Base-by-base conservation (phyloP, 2,888 invertebrate genomes). In the Strigamia maritima region DNA sequence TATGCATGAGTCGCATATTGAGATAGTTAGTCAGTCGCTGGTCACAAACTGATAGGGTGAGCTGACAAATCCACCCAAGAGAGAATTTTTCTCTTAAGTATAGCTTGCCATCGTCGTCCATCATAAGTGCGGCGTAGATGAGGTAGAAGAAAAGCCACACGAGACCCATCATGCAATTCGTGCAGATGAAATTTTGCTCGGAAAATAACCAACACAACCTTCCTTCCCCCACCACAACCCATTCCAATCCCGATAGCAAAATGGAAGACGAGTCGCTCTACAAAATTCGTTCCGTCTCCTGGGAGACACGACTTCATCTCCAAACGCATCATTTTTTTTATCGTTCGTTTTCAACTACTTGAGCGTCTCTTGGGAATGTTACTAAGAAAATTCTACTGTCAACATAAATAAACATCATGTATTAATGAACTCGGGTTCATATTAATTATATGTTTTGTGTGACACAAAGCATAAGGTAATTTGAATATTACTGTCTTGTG, bases 181-280 rank as follows among this genome's bases (percentile, higher is more conserved):
- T 60, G 60, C 60, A 60, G 60, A 60, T 60, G 60, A 60, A 60
- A 60, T 60, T 60, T 60, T 24, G 19, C 60, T 60, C 60, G 19
- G 60, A 60, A 60, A 60, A 60, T 60, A 60, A 60, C 60, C 60
- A 60, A 60, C 60, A n/a, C 60, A 60, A 60, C 60, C 16, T 60
- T 2, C 60, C 60, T 19, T 16, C 31, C 60, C 2, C 49, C 49
- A n/a, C 24, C 24, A 22, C 60, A n/a, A 49, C 49, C 14, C 49
- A 22, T 60, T 60, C 60, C 60, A 60, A 60, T 60, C 60, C 22
- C 60, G 60, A 60, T 60, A 19, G 60, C 60, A 60, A 60, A 40
- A 60, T 60, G 60, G 60, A 60, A 60, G 60, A 60, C 19, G 60
- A 60, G 60, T 60, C 60, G 60, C 60, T 4, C n/a, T 7, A 19